Conservation (phyloP, 2,888 invertebrate genomes). For the Cremastinae sp. region DNA sequence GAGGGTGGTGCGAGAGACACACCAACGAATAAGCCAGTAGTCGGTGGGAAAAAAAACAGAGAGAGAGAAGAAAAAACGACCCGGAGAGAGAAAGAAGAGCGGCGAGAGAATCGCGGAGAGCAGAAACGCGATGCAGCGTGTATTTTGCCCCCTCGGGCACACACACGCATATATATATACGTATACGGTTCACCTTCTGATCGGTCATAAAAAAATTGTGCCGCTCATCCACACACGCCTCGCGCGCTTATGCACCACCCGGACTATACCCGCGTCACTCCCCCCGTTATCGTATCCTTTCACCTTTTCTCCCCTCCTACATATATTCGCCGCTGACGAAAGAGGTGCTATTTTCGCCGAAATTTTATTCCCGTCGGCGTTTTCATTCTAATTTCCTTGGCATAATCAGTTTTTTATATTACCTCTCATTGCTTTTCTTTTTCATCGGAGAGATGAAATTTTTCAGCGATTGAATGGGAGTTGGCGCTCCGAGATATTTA, state of each 20-base stretch:
- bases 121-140: slow-evolving; percentile 59
- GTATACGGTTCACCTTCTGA: slow-evolving; percentile 65
- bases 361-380: background rate
- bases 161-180: slow-evolving; percentile 36
- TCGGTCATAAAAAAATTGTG: slow-evolving; percentile 70
- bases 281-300: slow-evolving; percentile 42
- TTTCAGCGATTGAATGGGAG: no score
- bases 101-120: slow-evolving; percentile 48
- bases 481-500: no score
- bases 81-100: slow-evolving; percentile 41
- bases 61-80: slow-evolving; percentile 36
- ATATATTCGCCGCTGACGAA: slow-evolving; percentile 17
- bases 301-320: slow-evolving; percentile 5
- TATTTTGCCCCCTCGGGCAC: slow-evolving; percentile 67
- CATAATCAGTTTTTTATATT: no score
- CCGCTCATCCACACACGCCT: slow-evolving; percentile 62
- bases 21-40: slow-evolving; percentile 46
- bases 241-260: slow-evolving; percentile 12
- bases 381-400: background rate
- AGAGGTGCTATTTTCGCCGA: slow-evolving; percentile 11
- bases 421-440: no score
- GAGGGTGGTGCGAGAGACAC: slow-evolving; percentile 60
- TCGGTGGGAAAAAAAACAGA: slow-evolving; percentile 47
- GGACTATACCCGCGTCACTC: slow-evolving; percentile 46
- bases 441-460: no score